Conservation (phyloP, 2,888 invertebrate genomes). For the Vandiemenella viatica region DNA sequence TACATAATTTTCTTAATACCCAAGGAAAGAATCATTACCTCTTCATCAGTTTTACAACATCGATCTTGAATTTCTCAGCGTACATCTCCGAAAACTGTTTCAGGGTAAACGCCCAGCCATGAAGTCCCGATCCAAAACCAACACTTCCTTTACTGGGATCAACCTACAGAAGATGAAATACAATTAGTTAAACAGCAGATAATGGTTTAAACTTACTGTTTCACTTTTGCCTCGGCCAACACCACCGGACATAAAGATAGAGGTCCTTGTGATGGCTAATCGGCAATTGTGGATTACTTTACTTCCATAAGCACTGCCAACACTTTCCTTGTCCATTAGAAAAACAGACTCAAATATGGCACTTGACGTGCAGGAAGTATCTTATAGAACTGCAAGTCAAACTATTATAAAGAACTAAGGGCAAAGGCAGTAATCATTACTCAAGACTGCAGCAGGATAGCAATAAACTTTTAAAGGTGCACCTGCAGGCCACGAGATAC, state of each 20-base stretch:
- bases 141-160: slow-evolving; percentile 98
- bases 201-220: not conserved
- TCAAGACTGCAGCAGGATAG: too few relatives aligned
- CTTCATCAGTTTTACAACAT: slow-evolving; percentile 94
- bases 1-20: too few relatives aligned
- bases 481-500: too few relatives aligned
- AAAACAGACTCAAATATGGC: not conserved
- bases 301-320: slow-evolving; percentile 52
- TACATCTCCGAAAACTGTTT: slow-evolving; percentile 99
- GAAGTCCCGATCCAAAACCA: slow-evolving; percentile 98
- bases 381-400: too few relatives aligned
- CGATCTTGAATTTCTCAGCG: slow-evolving; percentile 96
- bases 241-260: slow-evolving; percentile 65
- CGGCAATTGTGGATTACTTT: slow-evolving; percentile 37
- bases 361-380: not conserved
- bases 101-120: slow-evolving; percentile 99
- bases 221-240: slow-evolving; percentile 16
- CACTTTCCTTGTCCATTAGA: slow-evolving; percentile 30
- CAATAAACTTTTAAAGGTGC: too few relatives aligned
- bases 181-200: not conserved
- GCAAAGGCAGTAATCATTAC: too few relatives aligned
- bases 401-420: too few relatives aligned
- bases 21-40: too few relatives aligned
- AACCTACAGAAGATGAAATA: slow-evolving; percentile 33
- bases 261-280: slow-evolving; percentile 60